Conservation (phyloP, 2,888 invertebrate genomes). For the Glyphotaelius pellucidus region DNA sequence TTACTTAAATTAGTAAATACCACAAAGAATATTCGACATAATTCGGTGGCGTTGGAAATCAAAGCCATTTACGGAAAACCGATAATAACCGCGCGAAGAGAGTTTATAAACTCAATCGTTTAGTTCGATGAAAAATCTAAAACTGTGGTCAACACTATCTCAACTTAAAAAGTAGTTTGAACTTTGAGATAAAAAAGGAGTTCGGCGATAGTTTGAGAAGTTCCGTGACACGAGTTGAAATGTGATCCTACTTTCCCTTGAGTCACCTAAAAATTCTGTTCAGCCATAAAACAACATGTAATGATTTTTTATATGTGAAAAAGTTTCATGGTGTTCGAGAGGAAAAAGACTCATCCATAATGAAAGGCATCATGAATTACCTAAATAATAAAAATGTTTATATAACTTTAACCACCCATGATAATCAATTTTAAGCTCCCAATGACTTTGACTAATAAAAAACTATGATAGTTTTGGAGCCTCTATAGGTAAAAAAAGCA, state of each 20-base stretch:
- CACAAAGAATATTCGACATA: neutral
- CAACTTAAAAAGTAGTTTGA: neutral
- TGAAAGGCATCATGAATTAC: neutral
- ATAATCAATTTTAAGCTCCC: too few species aligned
- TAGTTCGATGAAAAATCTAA: neutral
- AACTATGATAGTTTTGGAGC: too few species aligned
- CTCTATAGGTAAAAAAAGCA: too few species aligned
- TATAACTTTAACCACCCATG: too few species aligned
- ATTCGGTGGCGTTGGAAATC: neutral
- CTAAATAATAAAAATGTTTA: neutral
- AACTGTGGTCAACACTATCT: neutral
- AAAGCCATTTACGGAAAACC: neutral
- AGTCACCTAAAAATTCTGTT: neutral
- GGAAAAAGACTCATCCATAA: neutral
- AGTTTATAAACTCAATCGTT: neutral
- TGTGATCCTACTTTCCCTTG: neutral
- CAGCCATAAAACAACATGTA: neutral
- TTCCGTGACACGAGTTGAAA: neutral
- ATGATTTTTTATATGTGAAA: neutral
- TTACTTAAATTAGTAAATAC: neutral
- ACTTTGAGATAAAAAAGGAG: neutral
- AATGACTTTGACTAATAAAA: too few species aligned
- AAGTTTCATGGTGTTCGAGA: neutral
- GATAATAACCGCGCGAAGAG: neutral
- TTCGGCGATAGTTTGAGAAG: neutral